A percentile compares a stretch with the other conserved stretches of the same genome.
These are phyloP conservation scores for Polypedilum pembai DNA, from an alignment of 1,140 invertebrate species.

Conservation along the genomic window DNA sequence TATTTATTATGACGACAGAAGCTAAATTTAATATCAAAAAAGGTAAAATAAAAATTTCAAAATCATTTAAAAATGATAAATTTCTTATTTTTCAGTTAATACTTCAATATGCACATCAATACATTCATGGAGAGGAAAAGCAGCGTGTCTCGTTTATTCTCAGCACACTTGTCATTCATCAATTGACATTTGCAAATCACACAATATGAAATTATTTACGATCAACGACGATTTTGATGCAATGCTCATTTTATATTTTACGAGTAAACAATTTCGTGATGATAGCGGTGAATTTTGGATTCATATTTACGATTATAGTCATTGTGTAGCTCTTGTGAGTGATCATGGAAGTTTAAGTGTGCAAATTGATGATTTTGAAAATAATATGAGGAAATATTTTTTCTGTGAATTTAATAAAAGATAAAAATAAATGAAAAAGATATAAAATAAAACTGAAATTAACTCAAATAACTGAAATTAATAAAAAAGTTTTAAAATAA, in stretches of 20 bases:
- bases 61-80: too few relatives aligned
- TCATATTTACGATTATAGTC: neutral
- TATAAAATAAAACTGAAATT: too few relatives aligned
- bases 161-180: neutral
- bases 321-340: neutral
- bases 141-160: neutral
- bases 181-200: neutral
- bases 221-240: neutral
- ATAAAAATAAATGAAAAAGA: too few relatives aligned
- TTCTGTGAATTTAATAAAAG: neutral
- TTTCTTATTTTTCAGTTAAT: neutral
- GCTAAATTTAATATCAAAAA: too few relatives aligned
- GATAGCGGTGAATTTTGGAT: neutral
- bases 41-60: too few relatives aligned
- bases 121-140: neutral
- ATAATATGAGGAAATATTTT: neutral
- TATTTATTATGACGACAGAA: too few relatives aligned
- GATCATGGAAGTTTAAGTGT: neutral
- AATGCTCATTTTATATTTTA: constrained; percentile 7
- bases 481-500: too few relatives aligned
- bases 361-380: neutral
- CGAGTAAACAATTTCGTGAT: neutral
- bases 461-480: too few relatives aligned
- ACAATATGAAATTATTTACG: neutral
- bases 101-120: neutral